Evolutionary conservation across 1,140 invertebrate genomes (phyloP), one percentile per base, ranked within the genome.

Genomic region (Psilanteris sp.): DNA sequence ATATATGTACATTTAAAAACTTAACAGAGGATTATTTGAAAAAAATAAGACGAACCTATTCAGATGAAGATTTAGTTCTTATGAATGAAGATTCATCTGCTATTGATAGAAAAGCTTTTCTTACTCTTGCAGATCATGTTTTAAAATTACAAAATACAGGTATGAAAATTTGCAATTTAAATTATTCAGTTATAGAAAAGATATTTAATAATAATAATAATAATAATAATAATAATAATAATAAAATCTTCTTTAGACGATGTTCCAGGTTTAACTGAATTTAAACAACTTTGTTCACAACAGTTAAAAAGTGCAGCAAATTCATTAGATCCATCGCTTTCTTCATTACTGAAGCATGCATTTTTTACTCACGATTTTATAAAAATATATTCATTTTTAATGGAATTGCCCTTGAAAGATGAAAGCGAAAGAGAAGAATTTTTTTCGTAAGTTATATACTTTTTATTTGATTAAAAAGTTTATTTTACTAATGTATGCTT

Each of bases 361-460:
- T 95, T 94, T 83, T 95, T 95, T 66, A 93, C 92, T 72, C 93
- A 96, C 83, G 92, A 95, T 78, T 96, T 96, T 83, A 92, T 96
- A 64, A 88, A 90, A 10, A 94, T 96, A 77, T 91, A 95, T 84
- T 92, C 92, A 57, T 96, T 96, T 87, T 86, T 97, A 0, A 91
- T 92, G 73, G 93, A 95, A 81, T 87, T 96, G 43, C 93, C 95
- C 3, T 75, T 96, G 6, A 96, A 96, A 85, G 90, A 87, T 50
- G 91, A 93, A 70, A 85, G 87, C 27, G 94, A 96, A 79, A 96
- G 93, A 82, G 90, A 91, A 67, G 83, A 91, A 44, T 96, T 96
- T 85, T 96, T 96, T 81, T 88, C 87, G 91, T 91, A 84, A 85
- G 81, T 77, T 4, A 26, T 1, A 26, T 26, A 7, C 3, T 20